Evolutionary conservation across 2,888 invertebrate species (phyloP), one percentile per base, ranked within the genome.

Genomic region (Argyresthia goedartella): DNA sequence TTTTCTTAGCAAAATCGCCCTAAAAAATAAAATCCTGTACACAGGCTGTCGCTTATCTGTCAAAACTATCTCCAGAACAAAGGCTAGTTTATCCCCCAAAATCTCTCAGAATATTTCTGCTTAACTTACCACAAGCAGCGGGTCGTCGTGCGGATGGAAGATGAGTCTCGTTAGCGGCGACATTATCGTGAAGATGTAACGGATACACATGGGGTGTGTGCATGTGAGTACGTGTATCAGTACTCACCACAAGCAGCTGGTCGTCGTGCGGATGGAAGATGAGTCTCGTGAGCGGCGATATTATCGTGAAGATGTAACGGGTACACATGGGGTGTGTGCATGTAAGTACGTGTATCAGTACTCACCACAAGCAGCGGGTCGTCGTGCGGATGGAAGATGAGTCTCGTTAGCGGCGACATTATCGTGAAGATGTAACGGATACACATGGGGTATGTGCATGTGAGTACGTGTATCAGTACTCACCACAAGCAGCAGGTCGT

Each of bases 341-440:
- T 7, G 8, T 9, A 9, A 36, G 7, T 8, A 36, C 8, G 7
- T 36, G 9, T 9, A 36, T 16, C 8, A 11, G 9, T 9, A 53
- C 54, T 54, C 53, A 61, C 61, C 36, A 86, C 91, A 41, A 99
- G 88, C 49, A 99, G 73, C 0, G 97, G 90, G 69, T 98, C 97
- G 68, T 99, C 99, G 55, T 93, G 87, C 8, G 93, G 91, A 68
- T 97, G 94, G 81, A 96, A 98, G 42, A 99, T 90, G 39, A 93
- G 82, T 58, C 96, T 89, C 0, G 98, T 91, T 39, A 98, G 81
- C 0, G 96, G 94, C 54, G 92, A 92, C 90, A 92, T 89, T 75
- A 93, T 90, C 0, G 99, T 99, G 89, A 97, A 98, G 69, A 99
- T 99, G 78, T 99, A 99, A 90, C 98, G 93, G 69, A 99, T 94